These are phyloP conservation scores for Smithornis capensis DNA, from an alignment of 2,113 vertebrate species.

Conservation along the genomic window DNA sequence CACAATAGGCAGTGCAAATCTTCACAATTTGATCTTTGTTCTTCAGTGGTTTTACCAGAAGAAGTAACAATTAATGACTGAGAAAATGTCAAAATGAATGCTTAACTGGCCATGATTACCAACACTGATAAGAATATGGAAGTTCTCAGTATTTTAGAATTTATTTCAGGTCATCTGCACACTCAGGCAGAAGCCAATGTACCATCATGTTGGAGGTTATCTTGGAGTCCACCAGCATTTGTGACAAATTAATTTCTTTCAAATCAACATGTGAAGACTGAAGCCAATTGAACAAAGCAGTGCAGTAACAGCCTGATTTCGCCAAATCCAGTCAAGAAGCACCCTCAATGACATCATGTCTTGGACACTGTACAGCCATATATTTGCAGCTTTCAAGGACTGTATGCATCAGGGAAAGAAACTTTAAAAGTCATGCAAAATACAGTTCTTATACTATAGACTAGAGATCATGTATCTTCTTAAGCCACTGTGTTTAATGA, in stretches of 20 bases:
- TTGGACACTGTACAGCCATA: neutral
- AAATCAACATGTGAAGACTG: neutral
- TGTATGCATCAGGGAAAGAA: neutral
- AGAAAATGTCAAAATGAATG: neutral
- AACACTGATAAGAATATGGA: neutral
- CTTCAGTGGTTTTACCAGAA: constrained; percentile 6
- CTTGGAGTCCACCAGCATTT: neutral
- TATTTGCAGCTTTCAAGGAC: neutral
- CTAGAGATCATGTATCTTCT: neutral
- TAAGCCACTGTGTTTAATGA: neutral
- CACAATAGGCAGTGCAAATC: neutral
- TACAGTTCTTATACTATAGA: neutral
- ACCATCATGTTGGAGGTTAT: neutral
- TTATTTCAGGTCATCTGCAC: neutral
- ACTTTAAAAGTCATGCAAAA: neutral
- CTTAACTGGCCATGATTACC: neutral
- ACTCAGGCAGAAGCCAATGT: neutral
- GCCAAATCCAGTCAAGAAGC: neutral
- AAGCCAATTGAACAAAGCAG: neutral
- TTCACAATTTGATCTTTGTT: neutral
- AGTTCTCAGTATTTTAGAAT: neutral
- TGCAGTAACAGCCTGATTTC: neutral
- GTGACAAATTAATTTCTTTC: neutral
- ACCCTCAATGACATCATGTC: neutral
- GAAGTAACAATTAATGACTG: neutral